Conservation (phyloP, 2,113 vertebrate species). For the Ciconia maguari region DNA sequence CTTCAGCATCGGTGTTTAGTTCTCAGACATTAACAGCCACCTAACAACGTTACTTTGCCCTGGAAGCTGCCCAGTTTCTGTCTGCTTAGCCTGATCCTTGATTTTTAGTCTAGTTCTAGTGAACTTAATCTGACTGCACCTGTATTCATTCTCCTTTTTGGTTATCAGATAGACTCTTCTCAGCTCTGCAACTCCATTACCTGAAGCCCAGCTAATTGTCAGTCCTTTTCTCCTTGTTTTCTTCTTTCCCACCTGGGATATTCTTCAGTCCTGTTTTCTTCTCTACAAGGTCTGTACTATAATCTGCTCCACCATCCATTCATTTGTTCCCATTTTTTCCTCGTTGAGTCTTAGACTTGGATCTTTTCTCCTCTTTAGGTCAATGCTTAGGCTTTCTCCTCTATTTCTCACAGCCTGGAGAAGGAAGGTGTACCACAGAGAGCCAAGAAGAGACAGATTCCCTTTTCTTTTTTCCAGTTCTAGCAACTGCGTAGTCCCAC, state of each 20-base stretch:
- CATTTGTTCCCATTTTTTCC: neutral
- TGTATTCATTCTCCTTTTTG: neutral
- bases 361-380: neutral
- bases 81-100: neutral
- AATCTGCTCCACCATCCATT: neutral
- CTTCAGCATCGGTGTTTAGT: neutral
- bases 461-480: neutral
- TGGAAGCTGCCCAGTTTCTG: neutral
- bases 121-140: neutral
- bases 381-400: neutral
- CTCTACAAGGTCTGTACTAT: neutral
- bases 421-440: neutral
- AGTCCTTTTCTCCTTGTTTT: neutral
- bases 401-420: neutral
- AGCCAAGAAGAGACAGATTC: neutral
- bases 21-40: neutral
- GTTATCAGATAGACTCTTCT: neutral
- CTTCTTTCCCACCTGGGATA: neutral
- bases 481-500: neutral
- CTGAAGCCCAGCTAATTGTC: neutral
- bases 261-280: neutral
- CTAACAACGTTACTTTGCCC: neutral
- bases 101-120: neutral
- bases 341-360: neutral
- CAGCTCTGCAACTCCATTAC: neutral